Conservation (phyloP, 2,888 invertebrate genomes). For the Troilus luridus region DNA sequence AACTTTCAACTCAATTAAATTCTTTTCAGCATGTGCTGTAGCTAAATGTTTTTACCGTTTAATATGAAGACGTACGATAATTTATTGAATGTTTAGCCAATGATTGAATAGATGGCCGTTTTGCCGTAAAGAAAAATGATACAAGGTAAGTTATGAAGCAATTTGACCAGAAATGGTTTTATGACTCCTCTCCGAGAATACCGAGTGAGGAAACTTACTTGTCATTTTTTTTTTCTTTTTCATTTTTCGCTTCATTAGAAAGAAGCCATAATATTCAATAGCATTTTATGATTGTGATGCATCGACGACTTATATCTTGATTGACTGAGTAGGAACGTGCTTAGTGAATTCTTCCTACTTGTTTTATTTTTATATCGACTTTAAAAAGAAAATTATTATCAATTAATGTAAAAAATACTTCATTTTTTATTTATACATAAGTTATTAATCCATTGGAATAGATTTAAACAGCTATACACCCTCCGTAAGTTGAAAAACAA, state of each 20-base stretch:
- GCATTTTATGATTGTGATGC: not conserved
- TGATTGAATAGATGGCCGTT: constrained; percentile 36
- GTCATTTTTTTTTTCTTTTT: constrained; percentile 4
- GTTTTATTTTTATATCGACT: not conserved
- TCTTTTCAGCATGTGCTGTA: not conserved
- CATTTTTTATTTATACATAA: too few species aligned
- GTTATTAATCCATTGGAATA: too few species aligned
- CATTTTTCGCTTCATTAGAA: not conserved
- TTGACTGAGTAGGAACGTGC: not conserved
- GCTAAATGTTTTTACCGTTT: not conserved
- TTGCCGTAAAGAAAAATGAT: not conserved
- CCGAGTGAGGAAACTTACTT: not conserved
- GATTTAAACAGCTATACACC: too few species aligned
- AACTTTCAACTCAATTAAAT: not conserved
- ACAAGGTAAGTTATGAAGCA: constrained; percentile 43
- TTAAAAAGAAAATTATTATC: not conserved
- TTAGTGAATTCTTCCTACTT: not conserved
- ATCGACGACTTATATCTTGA: not conserved
- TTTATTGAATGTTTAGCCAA: constrained; percentile 40
- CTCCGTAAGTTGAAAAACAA: too few species aligned
- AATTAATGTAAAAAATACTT: not conserved
- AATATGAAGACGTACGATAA: not conserved
- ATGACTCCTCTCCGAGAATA: constrained; percentile 16
- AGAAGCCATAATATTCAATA: constrained; percentile 28
- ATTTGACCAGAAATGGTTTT: constrained; percentile 14